A percentile compares a stretch with the other conserved stretches of the same genome.
Evolutionary conservation across 1,140 invertebrate genomes (phyloP).

Genomic region (Euura saliciscinereae): DNA sequence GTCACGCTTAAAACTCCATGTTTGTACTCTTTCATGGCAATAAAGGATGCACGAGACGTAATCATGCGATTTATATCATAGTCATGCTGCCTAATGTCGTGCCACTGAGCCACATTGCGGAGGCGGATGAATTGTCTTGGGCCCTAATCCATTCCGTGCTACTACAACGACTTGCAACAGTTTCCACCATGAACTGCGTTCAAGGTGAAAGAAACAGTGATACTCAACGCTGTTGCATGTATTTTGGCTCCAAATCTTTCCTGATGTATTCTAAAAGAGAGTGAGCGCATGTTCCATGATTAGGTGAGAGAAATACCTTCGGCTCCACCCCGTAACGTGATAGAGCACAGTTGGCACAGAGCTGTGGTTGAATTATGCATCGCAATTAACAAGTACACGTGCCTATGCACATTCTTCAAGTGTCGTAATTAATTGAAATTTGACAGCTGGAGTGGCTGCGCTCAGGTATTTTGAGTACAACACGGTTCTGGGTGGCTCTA

Average conservation of each 20-base stretch:
- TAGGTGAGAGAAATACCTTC: too few relatives aligned
- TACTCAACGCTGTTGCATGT: too few relatives aligned
- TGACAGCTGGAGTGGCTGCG: neutral
- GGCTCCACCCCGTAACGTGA: too few relatives aligned
- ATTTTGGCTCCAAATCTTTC: too few relatives aligned
- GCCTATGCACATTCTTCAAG: neutral
- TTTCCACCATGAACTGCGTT: too few relatives aligned
- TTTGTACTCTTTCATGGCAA: neutral
- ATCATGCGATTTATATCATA: conserved; percentile 3
- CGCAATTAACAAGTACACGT: neutral
- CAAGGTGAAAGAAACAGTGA: too few relatives aligned
- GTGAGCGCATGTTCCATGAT: too few relatives aligned
- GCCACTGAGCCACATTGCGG: neutral
- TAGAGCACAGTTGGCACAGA: too few relatives aligned
- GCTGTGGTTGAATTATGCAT: neutral
- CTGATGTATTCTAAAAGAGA: too few relatives aligned
- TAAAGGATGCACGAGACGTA: neutral
- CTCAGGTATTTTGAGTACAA: neutral
- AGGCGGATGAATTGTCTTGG: neutral
- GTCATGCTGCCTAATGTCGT: neutral
- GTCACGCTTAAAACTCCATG: neutral
- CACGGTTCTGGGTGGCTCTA: neutral
- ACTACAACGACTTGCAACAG: too few relatives aligned
- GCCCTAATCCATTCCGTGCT: neutral
- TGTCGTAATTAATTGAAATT: neutral